Conservation (phyloP, 2,113 vertebrate genomes). For the Spermophilus dauricus region DNA sequence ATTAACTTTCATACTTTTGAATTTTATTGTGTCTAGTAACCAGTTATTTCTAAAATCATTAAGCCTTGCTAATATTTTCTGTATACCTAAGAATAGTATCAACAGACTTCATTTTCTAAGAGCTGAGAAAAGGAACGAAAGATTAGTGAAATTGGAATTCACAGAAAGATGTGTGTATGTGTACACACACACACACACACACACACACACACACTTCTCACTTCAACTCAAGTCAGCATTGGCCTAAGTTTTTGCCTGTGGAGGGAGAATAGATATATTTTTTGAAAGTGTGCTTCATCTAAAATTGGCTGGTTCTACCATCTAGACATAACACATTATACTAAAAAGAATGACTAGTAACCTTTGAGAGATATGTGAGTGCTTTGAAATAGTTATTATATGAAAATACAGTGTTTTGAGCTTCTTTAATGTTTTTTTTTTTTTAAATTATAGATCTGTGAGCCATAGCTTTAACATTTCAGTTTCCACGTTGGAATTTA, state of each 20-base stretch:
- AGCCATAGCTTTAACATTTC: not conserved
- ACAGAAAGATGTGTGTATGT: not conserved
- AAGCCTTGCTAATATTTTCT: not conserved
- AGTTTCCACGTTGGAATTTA: not conserved
- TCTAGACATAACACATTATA: not conserved
- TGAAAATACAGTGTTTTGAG: not conserved
- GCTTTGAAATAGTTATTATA: not conserved
- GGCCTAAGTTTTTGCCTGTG: not conserved
- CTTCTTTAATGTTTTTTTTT: conserved; percentile 35
- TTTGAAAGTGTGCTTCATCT: not conserved
- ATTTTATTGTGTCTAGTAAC: not conserved
- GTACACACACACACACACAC: not conserved
- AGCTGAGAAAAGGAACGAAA: not conserved
- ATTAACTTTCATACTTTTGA: not conserved
- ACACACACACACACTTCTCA: not conserved
- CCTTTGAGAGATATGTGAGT: not conserved
- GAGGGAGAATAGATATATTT: not conserved
- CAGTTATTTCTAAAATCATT: not conserved
- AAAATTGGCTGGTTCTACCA: not conserved
- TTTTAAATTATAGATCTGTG: conserved; percentile 9
- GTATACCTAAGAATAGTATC: not conserved
- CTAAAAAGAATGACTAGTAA: not conserved
- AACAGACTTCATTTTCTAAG: not conserved
- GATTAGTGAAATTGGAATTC: not conserved
- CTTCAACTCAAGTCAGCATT: not conserved